Conservation (phyloP, 2,113 vertebrate species). For the Macrotis lagotis region DNA sequence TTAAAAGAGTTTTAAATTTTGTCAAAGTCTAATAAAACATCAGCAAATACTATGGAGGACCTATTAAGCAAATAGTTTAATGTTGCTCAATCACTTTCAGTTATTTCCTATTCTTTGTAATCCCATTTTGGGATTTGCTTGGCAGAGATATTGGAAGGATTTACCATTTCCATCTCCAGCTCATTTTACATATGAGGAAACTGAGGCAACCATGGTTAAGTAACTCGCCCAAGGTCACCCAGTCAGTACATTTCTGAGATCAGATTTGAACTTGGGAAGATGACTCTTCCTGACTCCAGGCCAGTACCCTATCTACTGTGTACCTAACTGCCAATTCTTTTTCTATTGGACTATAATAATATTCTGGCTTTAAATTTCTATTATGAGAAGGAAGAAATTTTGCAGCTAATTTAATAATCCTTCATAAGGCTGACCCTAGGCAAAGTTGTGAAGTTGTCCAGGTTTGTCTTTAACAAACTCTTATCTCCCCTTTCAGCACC, state of each 20-base stretch:
- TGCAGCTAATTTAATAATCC: neutral
- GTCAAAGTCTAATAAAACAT: neutral
- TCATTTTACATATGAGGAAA: neutral
- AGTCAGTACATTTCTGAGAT: neutral
- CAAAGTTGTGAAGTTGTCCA: neutral
- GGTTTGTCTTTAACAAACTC: neutral
- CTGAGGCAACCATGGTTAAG: neutral
- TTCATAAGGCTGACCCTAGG: neutral
- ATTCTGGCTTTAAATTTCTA: neutral
- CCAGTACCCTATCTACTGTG: neutral
- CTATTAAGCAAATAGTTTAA: neutral
- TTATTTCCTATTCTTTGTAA: neutral
- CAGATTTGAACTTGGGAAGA: neutral
- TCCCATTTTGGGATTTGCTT: neutral
- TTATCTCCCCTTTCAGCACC: neutral
- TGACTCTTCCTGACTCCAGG: too few relatives aligned
- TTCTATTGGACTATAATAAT: neutral
- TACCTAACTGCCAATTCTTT: neutral
- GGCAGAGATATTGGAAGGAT: neutral
- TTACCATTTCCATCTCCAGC: neutral
- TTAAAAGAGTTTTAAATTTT: neutral
- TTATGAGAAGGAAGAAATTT: neutral
- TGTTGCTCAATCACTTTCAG: neutral
- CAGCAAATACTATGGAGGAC: neutral
- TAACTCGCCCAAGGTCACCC: neutral